Base-by-base conservation (phyloP, 1,140 invertebrate species). In the Lanistes nyassanus region DNA sequence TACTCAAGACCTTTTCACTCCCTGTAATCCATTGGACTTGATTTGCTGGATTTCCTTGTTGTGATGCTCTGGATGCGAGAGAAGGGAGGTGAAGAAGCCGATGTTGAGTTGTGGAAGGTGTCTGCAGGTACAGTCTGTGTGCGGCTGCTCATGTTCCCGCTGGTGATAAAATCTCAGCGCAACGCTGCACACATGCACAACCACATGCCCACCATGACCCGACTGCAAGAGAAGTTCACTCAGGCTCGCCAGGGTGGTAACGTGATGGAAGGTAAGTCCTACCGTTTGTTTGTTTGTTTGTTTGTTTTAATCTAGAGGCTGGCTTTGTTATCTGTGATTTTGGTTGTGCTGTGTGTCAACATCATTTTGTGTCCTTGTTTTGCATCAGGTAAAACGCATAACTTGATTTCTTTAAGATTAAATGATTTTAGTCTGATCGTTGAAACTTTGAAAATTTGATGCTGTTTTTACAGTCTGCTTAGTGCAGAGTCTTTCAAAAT, bases 241-340 rank as follows among this genome's bases (percentile, higher is more conserved):
- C 93, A 96, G 82, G 96, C 97, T 0, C 90, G 96, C 79, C 92
- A 93, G 80, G 90, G 89, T 65, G 96, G 96, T 31, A 94, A 98
- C 90, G 89, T 92, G n/a, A 83, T 95, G 6, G 94, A 96, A 90
- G 91, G 93, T 94, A 86, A 84, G 68, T 66, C 71, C 58, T 21
- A 29, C 65, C 34, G 74, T 42, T 64, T 69, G 64, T 7, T 66
- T 19, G 3, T 21, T 51, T n/a, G 29, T 71, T 47, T 37, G 37
- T 68, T 60, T 62, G 34, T 64, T 29, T 51, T 58, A 42, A 51
- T 62, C 31, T 2, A 42, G 29, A 60, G 67, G 23, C 7, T 76
- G 2, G 36, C 51, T 19, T 58, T 53, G 11, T 53, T 67, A 21
- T 53, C 65, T 36, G 36, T 58, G 42, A 55, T 42, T 69, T 69